phyloP scores from a whole-genome alignment of 2,888 invertebrate genomes.

The Syritta pipiens region DNA sequence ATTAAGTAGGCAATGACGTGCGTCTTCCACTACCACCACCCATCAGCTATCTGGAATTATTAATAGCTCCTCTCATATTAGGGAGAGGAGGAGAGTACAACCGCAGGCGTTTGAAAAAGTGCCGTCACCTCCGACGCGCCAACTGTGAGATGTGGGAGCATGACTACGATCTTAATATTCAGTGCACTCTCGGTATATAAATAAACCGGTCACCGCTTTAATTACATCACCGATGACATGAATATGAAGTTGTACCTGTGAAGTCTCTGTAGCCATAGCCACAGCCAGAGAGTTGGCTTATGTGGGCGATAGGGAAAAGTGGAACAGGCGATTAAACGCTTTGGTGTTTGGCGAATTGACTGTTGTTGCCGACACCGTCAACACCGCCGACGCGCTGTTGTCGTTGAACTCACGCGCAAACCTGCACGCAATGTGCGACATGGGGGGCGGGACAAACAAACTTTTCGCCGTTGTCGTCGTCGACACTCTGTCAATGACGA shows the following conservation, averaged over 20 bases:
- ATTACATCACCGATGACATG: slow-evolving; percentile 62
- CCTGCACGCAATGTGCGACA: neutral
- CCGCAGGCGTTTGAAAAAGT: slow-evolving; percentile 49
- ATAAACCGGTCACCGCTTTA: slow-evolving; percentile 59
- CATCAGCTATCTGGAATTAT: slow-evolving; percentile 55
- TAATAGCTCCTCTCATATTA: slow-evolving; percentile 48
- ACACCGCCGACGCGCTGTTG: too few species aligned
- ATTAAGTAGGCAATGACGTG: slow-evolving; percentile 59
- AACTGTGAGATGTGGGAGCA: slow-evolving; percentile 38
- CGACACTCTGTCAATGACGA: too few species aligned
- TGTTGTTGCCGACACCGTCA: slow-evolving; percentile 18
- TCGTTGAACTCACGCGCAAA: slow-evolving; percentile 6
- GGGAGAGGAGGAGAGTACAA: slow-evolving; percentile 17
- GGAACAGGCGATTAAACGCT: slow-evolving; percentile 36
- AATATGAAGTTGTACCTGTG: slow-evolving; percentile 51
- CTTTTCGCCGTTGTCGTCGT: too few species aligned
- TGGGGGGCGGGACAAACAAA: too few species aligned
- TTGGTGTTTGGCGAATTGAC: slow-evolving; percentile 52
- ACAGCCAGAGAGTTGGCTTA: neutral
- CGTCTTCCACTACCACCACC: slow-evolving; percentile 41
- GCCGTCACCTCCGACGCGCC: slow-evolving; percentile 37
- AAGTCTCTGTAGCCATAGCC: slow-evolving; percentile 14
- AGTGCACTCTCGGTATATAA: slow-evolving; percentile 40
- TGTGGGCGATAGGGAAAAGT: slow-evolving; percentile 35
- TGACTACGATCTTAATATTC: slow-evolving; percentile 23